These are phyloP conservation scores for Semnornis frantzii DNA, from an alignment of 2,113 vertebrate species.

Conservation along the genomic window DNA sequence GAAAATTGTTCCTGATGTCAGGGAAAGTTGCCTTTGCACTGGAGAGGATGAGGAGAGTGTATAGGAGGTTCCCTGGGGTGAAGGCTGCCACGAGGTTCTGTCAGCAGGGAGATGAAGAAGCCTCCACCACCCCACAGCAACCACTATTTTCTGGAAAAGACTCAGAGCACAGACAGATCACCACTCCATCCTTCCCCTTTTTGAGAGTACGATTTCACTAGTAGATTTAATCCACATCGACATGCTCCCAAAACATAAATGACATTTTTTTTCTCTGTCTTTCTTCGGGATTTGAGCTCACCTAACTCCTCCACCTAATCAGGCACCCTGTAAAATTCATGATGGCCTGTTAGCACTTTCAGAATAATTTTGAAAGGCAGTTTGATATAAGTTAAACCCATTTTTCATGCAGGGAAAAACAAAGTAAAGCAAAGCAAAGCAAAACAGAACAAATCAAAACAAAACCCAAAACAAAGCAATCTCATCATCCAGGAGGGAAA, in stretches of 20 bases:
- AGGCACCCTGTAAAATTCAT: background rate
- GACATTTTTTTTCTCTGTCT: background rate
- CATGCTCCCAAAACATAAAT: background rate
- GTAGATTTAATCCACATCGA: background rate
- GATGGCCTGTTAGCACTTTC: background rate
- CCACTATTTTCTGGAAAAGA: background rate
- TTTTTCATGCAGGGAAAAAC: background rate
- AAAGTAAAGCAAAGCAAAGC: background rate
- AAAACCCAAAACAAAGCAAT: background rate
- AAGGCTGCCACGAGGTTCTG: background rate
- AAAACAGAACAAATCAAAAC: too few species aligned
- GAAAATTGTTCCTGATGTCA: fast-evolving
- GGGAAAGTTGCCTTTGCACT: background rate
- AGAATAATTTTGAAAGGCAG: background rate
- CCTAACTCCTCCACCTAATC: background rate
- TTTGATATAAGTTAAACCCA: background rate
- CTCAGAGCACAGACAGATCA: background rate
- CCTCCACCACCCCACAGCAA: background rate
- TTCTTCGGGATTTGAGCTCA: background rate
- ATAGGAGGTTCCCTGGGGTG: background rate
- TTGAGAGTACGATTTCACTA: fast-evolving
- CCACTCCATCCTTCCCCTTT: background rate
- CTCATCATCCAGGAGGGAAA: too few species aligned
- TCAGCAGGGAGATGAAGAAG: background rate
- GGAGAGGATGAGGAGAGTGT: background rate